Evolutionary conservation across 2,888 invertebrate genomes (phyloP).

Genomic region (Rhagonycha fulva): DNA sequence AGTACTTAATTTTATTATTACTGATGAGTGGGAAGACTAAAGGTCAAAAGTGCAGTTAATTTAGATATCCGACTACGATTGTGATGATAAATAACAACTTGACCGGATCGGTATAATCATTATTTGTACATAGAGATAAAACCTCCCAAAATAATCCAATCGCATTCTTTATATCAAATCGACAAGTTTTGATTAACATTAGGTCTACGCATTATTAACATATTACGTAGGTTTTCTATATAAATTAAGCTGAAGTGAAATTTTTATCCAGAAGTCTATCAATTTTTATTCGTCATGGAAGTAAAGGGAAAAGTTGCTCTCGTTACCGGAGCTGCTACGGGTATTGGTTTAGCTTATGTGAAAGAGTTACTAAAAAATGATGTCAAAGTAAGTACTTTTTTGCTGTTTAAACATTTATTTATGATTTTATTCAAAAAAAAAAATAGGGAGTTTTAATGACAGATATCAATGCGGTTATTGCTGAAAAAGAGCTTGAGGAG

Average conservation of each 20-base stretch:
- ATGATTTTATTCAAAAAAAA: not conserved
- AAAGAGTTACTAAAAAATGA: constrained; percentile 7
- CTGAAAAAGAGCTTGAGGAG: constrained; percentile 65
- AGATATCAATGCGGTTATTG: constrained; percentile 48
- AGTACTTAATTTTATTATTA: not conserved
- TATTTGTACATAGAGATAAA: too few species aligned
- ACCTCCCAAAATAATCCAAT: too few species aligned
- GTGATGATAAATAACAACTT: too few species aligned
- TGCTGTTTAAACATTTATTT: not conserved
- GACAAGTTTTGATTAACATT: too few species aligned
- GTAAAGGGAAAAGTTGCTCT: not conserved
- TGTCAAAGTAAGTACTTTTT: not conserved
- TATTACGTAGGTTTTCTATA: too few species aligned
- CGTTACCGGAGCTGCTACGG: not conserved
- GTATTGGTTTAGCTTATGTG: not conserved
- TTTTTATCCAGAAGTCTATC: too few species aligned
- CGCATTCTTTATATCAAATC: too few species aligned
- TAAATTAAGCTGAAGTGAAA: too few species aligned
- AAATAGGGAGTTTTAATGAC: constrained; percentile 46
- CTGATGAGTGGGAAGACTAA: not conserved
- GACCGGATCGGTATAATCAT: too few species aligned
- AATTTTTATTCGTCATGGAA: not conserved
- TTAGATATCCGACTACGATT: not conserved
- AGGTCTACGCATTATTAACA: too few species aligned
- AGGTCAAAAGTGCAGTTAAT: not conserved